phyloP scores from a whole-genome alignment of 92 coral and sea anemone species.

The Porites evermanni region DNA sequence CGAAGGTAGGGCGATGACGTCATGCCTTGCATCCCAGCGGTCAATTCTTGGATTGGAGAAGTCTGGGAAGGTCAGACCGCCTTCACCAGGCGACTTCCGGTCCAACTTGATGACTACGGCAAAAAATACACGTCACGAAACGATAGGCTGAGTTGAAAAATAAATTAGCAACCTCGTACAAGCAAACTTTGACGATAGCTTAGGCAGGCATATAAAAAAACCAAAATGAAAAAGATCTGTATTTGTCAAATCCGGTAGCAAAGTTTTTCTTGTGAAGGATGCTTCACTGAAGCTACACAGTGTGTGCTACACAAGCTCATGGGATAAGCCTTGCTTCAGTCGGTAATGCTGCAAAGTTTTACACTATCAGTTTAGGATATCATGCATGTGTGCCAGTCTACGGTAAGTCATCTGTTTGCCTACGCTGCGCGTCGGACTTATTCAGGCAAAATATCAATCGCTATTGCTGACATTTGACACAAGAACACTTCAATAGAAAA shows the following conservation, averaged over 20 bases:
- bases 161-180: not conserved
- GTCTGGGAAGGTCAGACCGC: constrained; percentile 88
- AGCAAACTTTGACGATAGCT: not conserved
- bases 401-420: too few relatives aligned
- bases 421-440: too few relatives aligned
- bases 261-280: too few relatives aligned
- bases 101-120: constrained; percentile 77
- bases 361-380: too few relatives aligned
- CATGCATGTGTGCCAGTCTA: too few relatives aligned
- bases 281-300: too few relatives aligned
- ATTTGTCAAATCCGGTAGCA: too few relatives aligned
- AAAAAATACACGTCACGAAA: not conserved
- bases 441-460: not conserved
- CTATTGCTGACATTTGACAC: not conserved
- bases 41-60: constrained; percentile 76
- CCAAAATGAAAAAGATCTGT: too few relatives aligned
- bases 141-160: not conserved
- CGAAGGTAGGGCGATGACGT: constrained; percentile 83
- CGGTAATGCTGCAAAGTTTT: too few relatives aligned
- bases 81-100: constrained; percentile 87
- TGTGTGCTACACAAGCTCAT: too few relatives aligned
- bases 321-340: too few relatives aligned
- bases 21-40: constrained; percentile 96
- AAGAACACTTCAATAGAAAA: not conserved
- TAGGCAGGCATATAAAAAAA: not conserved